Conservation (phyloP, 2,113 vertebrate genomes). For the Myrmecophaga tridactyla region DNA sequence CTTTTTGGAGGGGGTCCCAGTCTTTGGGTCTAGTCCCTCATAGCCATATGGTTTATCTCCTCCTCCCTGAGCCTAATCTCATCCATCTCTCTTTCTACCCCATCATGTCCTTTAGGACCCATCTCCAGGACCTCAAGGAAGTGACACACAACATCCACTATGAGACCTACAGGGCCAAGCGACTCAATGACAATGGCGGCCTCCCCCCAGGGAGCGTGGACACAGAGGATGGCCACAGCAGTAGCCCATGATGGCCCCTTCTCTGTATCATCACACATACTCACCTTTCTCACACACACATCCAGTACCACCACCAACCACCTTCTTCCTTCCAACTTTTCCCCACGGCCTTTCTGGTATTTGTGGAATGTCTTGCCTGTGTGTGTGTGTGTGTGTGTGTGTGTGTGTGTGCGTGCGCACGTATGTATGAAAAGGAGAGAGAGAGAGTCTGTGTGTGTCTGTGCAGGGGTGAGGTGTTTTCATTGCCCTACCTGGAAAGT, state of each 20-base stretch:
- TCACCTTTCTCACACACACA: constrained; percentile 25
- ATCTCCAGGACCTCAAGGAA: constrained; percentile 98
- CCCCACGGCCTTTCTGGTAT: constrained; percentile 76
- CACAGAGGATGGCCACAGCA: constrained; percentile 88
- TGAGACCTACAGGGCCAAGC: constrained; percentile 96
- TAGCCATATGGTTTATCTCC: background rate
- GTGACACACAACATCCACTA: constrained; percentile 99
- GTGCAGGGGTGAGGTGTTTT: constrained; percentile 46
- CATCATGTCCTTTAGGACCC: constrained; percentile 85
- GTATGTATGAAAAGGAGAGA: too few relatives aligned
- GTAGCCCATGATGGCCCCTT: constrained; percentile 88
- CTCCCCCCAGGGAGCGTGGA: constrained; percentile 90
- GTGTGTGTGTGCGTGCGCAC: background rate
- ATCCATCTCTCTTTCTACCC: background rate
- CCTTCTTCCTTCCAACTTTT: constrained; percentile 74
- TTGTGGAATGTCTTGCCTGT: constrained; percentile 65
- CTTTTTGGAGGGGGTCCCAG: background rate
- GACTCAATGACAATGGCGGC: constrained; percentile 95
- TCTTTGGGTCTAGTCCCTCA: background rate
- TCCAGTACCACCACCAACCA: constrained; percentile 58
- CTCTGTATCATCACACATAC: constrained; percentile 47
- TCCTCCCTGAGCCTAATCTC: background rate
- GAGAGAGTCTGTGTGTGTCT: too few relatives aligned
- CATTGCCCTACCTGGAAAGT: constrained; percentile 66
- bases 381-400: background rate